A percentile compares a stretch with the other conserved stretches of the same genome.
Evolutionary conservation across 2,113 vertebrate genomes (phyloP).

Genomic region (Ariopsis seemanni): DNA sequence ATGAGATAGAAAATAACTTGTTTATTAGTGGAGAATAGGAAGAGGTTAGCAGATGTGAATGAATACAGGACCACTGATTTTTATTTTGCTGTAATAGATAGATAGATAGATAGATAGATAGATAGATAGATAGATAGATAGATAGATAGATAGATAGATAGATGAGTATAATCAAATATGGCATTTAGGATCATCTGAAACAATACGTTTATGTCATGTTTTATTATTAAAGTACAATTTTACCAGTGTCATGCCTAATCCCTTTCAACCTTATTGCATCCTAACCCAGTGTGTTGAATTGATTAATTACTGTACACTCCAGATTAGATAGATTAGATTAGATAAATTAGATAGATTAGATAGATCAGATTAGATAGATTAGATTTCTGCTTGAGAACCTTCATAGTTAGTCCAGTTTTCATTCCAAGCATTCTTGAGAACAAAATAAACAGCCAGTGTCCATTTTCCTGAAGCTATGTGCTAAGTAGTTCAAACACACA

Average conservation of each 20-base stretch:
- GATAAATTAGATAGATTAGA: too few species aligned
- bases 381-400: constrained; percentile 25
- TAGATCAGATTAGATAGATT: too few species aligned
- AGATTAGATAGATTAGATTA: neutral
- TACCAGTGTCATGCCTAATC: constrained; percentile 14
- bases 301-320: constrained; percentile 41
- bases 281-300: constrained; percentile 46
- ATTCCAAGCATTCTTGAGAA: constrained; percentile 50
- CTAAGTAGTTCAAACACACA: constrained; percentile 43
- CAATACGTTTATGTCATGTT: constrained; percentile 26
- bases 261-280: constrained; percentile 9
- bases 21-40: constrained; percentile 11
- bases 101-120: neutral
- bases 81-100: constrained; percentile 20
- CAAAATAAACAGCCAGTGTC: constrained; percentile 46
- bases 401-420: constrained; percentile 39
- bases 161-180: constrained; percentile 3
- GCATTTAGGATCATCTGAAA: constrained; percentile 25
- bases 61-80: constrained; percentile 11
- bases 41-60: constrained; percentile 17
- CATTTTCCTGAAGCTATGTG: constrained; percentile 45
- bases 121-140: neutral
- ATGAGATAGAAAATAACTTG: constrained; percentile 42
- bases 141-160: neutral
- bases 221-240: constrained; percentile 45